Percentiles rank a stretch among this genome's conserved stretches.
Conservation (phyloP, 2,113 vertebrate species). For the Laticauda colubrina region DNA sequence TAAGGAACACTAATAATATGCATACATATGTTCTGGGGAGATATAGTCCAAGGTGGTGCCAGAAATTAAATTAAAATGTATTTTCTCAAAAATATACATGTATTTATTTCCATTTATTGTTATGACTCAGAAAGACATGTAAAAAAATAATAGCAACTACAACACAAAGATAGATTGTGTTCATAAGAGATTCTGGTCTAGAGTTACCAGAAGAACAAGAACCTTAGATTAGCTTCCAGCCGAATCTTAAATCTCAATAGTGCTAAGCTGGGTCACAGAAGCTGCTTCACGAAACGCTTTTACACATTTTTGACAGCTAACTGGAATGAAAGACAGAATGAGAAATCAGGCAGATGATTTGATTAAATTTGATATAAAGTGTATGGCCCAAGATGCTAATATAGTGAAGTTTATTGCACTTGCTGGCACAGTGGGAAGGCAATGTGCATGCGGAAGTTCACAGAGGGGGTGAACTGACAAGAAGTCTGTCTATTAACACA, state of each 20-base stretch:
- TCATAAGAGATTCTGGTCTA: not conserved
- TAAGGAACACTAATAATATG: not conserved
- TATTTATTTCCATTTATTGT: not conserved
- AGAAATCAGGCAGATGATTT: conserved; percentile 24
- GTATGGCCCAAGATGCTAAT: not conserved
- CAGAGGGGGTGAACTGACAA: conserved; percentile 11
- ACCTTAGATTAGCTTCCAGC: not conserved
- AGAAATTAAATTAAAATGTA: too few relatives aligned
- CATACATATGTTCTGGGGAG: not conserved
- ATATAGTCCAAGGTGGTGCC: not conserved
- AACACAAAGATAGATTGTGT: not conserved
- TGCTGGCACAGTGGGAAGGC: not conserved
- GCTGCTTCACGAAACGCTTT: conserved; percentile 11
- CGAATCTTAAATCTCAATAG: not conserved
- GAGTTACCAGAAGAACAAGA: not conserved
- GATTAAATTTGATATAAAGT: conserved; percentile 17
- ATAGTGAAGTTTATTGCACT: conserved; percentile 4
- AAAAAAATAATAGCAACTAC: not conserved
- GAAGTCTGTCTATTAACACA: conserved; percentile 21
- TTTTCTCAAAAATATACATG: not conserved
- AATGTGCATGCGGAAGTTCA: not conserved
- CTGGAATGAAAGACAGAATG: conserved; percentile 8
- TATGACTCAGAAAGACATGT: not conserved
- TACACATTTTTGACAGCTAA: conserved; percentile 34
- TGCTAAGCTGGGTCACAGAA: conserved; percentile 14